Base-by-base conservation (phyloP, 2,888 invertebrate species). In the Phymatocera aterrima region DNA sequence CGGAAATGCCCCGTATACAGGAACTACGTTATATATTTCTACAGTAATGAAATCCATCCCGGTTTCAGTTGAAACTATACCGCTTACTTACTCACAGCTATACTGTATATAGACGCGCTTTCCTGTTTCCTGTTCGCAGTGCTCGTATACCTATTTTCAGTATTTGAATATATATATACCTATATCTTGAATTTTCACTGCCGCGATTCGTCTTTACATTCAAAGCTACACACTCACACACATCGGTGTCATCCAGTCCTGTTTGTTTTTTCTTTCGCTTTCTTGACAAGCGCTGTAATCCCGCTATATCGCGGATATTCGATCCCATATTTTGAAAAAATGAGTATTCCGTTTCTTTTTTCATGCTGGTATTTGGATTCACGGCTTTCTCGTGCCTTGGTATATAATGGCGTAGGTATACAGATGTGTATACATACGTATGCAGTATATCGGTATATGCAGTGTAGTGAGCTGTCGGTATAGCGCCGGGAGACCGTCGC, bases 401-500 rank as follows among this genome's bases (percentile, higher is more conserved):
- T 12, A 8, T 46, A 46, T 46, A 8, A n/a, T n/a, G n/a, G n/a
- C n/a, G 57, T 57, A 21, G 3, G 15, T 28, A 57, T 57, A 24
- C 43, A 15, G 43, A 12, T 43, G 21, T 57, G 8, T 57, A 15
- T 51, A 4, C 15, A 4, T 5, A 18, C 12, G 18, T n/a, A 4
- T 51, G 51, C 12, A 40, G 8, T 51, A 18, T 10, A 15, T 4
- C n/a, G 12, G 51, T 51, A n/a, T n/a, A 15, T 5, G 51, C 51
- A 5, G 28, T n/a, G 46, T 46, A 72, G 54, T 77, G 70, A 78
- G 80, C 21, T 21, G 10, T 51, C 43, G 15, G 72, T 31, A 57
- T 78, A 72, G 78, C 61, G 65, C 81, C 82, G 82, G 84, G 86
- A 86, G 87, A 86, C 88, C 88, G 87, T 88, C 87, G 84, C 88